Conservation (phyloP, 1,140 invertebrate species). For the Acromyrmex charruanus region DNA sequence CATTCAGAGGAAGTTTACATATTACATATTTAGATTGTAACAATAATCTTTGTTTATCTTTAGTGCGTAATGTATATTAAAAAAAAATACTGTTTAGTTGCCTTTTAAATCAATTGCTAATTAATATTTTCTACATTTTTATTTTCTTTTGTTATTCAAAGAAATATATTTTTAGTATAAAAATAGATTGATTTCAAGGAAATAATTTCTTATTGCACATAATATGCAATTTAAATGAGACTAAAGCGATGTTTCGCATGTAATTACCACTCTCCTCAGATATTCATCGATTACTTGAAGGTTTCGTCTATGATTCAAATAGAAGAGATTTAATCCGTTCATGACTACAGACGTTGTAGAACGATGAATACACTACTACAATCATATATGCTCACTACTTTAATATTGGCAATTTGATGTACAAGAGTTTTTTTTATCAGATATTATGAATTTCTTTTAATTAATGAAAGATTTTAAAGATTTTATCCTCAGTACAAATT, state of each 20-base stretch:
- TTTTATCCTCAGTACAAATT: neutral
- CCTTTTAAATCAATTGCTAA: neutral
- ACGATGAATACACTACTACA: constrained; percentile 60
- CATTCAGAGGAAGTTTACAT: neutral
- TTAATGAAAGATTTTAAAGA: neutral
- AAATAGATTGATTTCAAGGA: neutral
- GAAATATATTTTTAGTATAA: neutral
- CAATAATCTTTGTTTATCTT: too few species aligned
- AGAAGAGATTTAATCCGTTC: constrained; percentile 63
- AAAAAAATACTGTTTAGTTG: too few species aligned
- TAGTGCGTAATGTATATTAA: too few species aligned
- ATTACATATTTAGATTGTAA: too few species aligned
- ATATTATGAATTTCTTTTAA: neutral
- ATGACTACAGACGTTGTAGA: constrained; percentile 38
- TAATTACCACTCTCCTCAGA: constrained; percentile 41
- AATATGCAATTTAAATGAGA: constrained; percentile 38
- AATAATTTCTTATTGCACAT: constrained; percentile 30
- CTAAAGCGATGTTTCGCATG: constrained; percentile 37
- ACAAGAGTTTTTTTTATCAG: neutral
- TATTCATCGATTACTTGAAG: constrained; percentile 32
- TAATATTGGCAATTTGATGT: neutral
- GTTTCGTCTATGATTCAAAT: constrained; percentile 53
- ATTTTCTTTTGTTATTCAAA: neutral
- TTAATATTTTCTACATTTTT: neutral
- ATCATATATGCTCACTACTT: neutral